phyloP scores from a whole-genome alignment of 2,797 vertebrate genomes.

The Myotis myotis region DNA sequence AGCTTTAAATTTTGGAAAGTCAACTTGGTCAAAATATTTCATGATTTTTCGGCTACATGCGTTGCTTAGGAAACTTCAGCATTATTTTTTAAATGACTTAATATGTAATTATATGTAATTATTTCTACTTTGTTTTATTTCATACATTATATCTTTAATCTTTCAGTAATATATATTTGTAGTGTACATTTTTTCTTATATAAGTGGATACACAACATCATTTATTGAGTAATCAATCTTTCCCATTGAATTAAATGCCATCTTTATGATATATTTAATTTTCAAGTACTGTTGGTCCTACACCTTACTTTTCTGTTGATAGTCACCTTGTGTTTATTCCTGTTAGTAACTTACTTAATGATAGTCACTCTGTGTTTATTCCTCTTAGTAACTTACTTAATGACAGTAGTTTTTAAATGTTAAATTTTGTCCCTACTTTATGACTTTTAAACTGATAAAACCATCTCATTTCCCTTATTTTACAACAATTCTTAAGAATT shows the following conservation, averaged over 20 bases:
- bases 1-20: not conserved
- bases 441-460: not conserved
- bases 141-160: not conserved
- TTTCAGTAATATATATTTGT: not conserved
- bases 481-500: not conserved
- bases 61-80: not conserved
- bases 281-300: not conserved
- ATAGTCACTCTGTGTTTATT: not conserved
- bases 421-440: not conserved
- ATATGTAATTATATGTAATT: not conserved
- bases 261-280: not conserved
- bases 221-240: not conserved
- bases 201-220: not conserved
- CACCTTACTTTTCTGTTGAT: not conserved
- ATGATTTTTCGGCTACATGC: not conserved
- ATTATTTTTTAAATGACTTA: not conserved
- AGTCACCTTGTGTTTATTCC: not conserved
- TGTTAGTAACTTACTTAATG: not conserved
- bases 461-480: not conserved
- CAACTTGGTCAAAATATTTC: not conserved
- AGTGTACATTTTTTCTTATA: not conserved
- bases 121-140: not conserved
- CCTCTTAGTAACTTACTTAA: not conserved
- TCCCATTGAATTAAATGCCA: not conserved
- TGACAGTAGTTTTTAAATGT: not conserved